phyloP scores from a whole-genome alignment of 2,888 invertebrate species.

The Drosophila koepferae region DNA sequence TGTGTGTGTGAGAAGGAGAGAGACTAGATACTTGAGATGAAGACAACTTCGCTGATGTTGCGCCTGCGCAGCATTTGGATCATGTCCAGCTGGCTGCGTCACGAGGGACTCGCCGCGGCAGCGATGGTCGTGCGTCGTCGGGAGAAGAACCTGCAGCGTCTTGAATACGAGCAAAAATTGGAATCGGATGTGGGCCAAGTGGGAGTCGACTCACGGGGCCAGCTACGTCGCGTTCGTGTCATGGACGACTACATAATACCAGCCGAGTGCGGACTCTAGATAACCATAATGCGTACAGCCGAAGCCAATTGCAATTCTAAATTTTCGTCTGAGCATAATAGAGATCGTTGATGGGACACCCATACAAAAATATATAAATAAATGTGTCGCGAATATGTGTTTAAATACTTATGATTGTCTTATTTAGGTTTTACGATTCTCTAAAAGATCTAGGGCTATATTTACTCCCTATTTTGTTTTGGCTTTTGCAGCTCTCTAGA shows the following conservation, averaged over 20 bases:
- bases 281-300: too few relatives aligned
- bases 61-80: constrained; percentile 69
- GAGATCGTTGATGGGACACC: not conserved
- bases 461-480: not conserved
- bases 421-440: not conserved
- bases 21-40: constrained; percentile 38
- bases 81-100: constrained; percentile 60
- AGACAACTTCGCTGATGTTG: constrained; percentile 49
- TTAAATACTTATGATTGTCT: not conserved
- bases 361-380: not conserved
- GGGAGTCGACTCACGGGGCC: constrained; percentile 48
- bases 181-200: constrained; percentile 31
- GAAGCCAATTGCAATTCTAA: constrained; percentile 1
- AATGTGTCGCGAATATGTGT: not conserved
- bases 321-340: constrained; percentile 14
- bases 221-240: constrained; percentile 52
- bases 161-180: constrained; percentile 22
- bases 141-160: constrained; percentile 24
- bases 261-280: constrained; percentile 54
- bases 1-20: not conserved
- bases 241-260: constrained; percentile 69
- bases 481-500: constrained; percentile 58
- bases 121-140: constrained; percentile 59
- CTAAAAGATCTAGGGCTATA: not conserved
- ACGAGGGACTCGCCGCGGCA: constrained; percentile 66